Base-by-base conservation (phyloP, 2,113 vertebrate genomes). In the Engraulis encrasicolus region DNA sequence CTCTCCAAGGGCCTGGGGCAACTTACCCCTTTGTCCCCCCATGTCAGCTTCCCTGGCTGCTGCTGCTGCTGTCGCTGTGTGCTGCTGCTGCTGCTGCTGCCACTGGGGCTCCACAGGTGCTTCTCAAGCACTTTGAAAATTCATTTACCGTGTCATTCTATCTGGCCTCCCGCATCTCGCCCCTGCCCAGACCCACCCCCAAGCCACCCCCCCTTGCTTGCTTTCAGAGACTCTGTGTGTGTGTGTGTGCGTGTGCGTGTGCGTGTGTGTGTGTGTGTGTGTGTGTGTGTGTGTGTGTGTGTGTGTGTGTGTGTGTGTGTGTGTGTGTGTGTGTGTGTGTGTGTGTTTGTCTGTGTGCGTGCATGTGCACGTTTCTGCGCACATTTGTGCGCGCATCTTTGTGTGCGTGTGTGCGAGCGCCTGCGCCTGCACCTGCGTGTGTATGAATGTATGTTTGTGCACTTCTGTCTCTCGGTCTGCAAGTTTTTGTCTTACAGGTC, bases 11-110 rank as follows among this genome's bases (percentile, higher is more conserved):
- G n/a, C n/a, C n/a, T n/a, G n/a, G n/a, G n/a, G n/a, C n/a, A n/a
- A n/a, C n/a, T n/a, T n/a, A n/a, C n/a, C n/a, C n/a, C 40, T 45
- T 89, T 88, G 86, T 82, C 89, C 86, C 90, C 80, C 77, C 66
- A 23, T 87, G 84, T 31, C 84, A 89, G 37, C 15, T 50, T 45
- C 52, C 36, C 90, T 37, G 82, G 89, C 89, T 82, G 79, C 54
- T 90, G 90, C 87, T 84, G 85, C 82, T 40, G 87, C 89, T 82
- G 79, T 66, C 90, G 90, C 87, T 84, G 85, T 83, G 40, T 87
- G 85, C 90, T 92, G 87, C 23, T 74, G 66, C 18, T 0, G 90
- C 87, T 84, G 85, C 82, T 40, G 87, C n/a, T n/a, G n/a, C n/a
- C n/a, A n/a, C n/a, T n/a, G n/a, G n/a, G n/a, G 31, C 66, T 74